A percentile compares a stretch with the other conserved stretches of the same genome.
Evolutionary conservation across 2,797 vertebrate species (phyloP).

Genomic region (Myripristis murdjan): DNA sequence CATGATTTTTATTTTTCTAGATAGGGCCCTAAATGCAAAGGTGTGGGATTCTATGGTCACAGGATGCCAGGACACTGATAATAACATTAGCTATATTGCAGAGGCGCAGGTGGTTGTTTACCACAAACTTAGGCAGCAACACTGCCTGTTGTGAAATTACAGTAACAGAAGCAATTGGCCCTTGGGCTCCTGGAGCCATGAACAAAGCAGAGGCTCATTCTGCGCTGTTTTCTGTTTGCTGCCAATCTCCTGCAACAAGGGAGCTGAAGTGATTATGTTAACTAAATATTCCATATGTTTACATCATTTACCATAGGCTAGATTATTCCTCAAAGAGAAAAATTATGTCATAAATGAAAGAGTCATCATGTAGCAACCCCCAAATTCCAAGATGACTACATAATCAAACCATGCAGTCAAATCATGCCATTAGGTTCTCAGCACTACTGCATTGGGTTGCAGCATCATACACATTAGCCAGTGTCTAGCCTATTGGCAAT

Average conservation of each 20-base stretch:
- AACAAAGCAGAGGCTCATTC: conserved; percentile 56
- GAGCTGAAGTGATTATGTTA: conserved; percentile 9
- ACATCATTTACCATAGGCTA: neutral
- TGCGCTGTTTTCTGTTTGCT: conserved; percentile 34
- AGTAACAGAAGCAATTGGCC: conserved; percentile 40
- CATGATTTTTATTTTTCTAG: conserved; percentile 6
- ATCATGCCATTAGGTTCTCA: conserved; percentile 6
- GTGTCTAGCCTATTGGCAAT: conserved; percentile 32
- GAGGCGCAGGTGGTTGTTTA: conserved; percentile 5
- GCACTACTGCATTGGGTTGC: neutral
- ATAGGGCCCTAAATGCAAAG: neutral
- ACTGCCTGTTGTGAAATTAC: conserved; percentile 59
- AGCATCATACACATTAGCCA: conserved; percentile 25
- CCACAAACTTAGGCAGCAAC: neutral
- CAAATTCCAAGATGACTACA: neutral
- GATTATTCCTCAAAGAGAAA: neutral
- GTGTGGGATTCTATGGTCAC: neutral
- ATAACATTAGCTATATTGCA: conserved; percentile 19
- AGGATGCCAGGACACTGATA: neutral
- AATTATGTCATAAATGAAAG: neutral
- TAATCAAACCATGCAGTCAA: neutral
- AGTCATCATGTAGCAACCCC: neutral
- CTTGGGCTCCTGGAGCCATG: conserved; percentile 33
- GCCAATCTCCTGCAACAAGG: conserved; percentile 16
- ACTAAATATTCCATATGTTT: neutral